Evolutionary conservation across 2,113 vertebrate genomes (phyloP).

Genomic region (Oreochromis aureus): DNA sequence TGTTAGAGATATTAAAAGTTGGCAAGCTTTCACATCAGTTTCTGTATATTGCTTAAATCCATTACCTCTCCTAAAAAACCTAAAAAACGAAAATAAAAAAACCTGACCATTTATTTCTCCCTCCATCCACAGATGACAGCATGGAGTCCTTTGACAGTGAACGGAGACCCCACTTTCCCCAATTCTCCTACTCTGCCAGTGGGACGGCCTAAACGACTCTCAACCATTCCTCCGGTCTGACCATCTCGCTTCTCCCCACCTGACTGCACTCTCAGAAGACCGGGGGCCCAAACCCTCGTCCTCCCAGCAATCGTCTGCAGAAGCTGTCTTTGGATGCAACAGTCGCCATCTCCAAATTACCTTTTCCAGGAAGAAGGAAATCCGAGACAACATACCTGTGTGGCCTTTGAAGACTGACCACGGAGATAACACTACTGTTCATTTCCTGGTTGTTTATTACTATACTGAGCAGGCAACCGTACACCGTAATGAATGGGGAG

Average conservation of each 20-base stretch:
- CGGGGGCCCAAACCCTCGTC: conserved; percentile 61
- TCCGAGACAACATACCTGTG: conserved; percentile 42
- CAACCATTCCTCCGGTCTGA: conserved; percentile 50
- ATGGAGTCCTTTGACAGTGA: conserved; percentile 93
- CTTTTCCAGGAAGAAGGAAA: conserved; percentile 46
- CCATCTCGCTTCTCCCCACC: conserved; percentile 58
- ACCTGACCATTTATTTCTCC: background rate
- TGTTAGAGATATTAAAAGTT: background rate
- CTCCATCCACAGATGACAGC: conserved; percentile 77
- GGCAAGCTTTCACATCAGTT: background rate
- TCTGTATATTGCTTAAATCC: background rate
- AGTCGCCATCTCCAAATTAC: conserved; percentile 43
- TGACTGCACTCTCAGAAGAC: conserved; percentile 77
- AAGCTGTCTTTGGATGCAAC: conserved; percentile 72
- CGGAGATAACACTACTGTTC: conserved; percentile 61
- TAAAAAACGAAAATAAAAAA: fast-evolving
- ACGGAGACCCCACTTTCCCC: conserved; percentile 91
- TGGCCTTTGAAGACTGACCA: conserved; percentile 56
- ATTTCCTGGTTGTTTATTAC: conserved; percentile 52
- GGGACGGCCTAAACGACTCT: conserved; percentile 86
- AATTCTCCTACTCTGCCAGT: conserved; percentile 96
- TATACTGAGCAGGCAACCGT: conserved; percentile 40
- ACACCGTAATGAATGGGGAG: conserved; percentile 30
- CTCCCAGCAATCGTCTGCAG: conserved; percentile 58
- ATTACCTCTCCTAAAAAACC: background rate